Evolutionary conservation across 2,888 invertebrate genomes (phyloP).

Genomic region (Augiades crinisus): DNA sequence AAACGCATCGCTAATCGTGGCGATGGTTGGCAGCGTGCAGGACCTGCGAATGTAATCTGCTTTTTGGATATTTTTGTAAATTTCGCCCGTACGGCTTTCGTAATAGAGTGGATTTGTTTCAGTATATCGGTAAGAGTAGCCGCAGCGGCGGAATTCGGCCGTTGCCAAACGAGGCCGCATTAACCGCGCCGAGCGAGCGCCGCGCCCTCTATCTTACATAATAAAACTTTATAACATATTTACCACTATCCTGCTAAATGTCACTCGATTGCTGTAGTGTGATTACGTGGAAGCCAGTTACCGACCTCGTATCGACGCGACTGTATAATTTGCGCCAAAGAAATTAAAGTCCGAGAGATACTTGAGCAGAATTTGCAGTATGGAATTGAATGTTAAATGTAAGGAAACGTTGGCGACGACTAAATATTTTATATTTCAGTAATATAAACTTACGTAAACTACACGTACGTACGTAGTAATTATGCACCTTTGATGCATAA

Average conservation of each 20-base stretch:
- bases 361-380: not conserved
- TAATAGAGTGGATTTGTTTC: not conserved
- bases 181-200: constrained; percentile 35
- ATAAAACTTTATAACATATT: constrained; percentile 30
- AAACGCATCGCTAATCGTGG: constrained; percentile 41
- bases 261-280: constrained; percentile 4
- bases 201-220: constrained; percentile 31
- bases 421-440: too few species aligned
- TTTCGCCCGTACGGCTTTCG: not conserved
- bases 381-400: not conserved
- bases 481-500: too few species aligned
- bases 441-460: too few species aligned
- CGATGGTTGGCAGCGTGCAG: constrained; percentile 29
- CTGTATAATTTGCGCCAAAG: constrained; percentile 1
- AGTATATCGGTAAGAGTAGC: not conserved
- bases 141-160: constrained; percentile 6
- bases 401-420: too few species aligned
- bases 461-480: too few species aligned
- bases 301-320: not conserved
- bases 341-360: constrained; percentile 2
- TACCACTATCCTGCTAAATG: constrained; percentile 23
- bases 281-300: constrained; percentile 7
- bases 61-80: not conserved
- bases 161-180: constrained; percentile 51
- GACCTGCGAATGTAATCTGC: constrained; percentile 3